phyloP scores from a whole-genome alignment of 2,888 invertebrate species.

The Dyspetes luteomarginatus region DNA sequence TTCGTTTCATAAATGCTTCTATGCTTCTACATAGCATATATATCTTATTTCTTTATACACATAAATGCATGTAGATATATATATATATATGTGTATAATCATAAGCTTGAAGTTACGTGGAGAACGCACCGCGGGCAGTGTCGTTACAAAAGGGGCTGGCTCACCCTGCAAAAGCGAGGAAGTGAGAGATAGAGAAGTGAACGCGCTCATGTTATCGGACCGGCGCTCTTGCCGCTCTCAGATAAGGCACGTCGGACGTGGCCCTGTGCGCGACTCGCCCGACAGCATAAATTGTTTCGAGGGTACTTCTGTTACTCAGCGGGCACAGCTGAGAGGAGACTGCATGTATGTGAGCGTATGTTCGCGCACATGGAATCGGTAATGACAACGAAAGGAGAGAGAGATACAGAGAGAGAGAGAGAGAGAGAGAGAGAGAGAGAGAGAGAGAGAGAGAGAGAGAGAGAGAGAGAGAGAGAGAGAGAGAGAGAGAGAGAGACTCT shows the following conservation, averaged over 20 bases:
- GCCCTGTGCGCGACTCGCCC: constrained; percentile 67
- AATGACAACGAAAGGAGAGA: no score
- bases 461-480: no score
- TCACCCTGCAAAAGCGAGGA: constrained; percentile 40
- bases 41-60: constrained; percentile 47
- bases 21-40: constrained; percentile 38
- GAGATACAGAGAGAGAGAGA: no score
- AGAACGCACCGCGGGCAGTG: background rate
- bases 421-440: no score
- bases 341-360: background rate
- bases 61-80: background rate
- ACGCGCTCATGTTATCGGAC: constrained; percentile 74
- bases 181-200: constrained; percentile 58
- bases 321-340: background rate
- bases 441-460: no score
- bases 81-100: background rate
- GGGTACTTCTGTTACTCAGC: constrained; percentile 71
- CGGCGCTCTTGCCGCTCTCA: constrained; percentile 63
- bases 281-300: constrained; percentile 79
- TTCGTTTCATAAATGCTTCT: constrained; percentile 28
- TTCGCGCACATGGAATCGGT: constrained; percentile 7
- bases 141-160: constrained; percentile 14
- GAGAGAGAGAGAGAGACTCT: no score
- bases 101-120: background rate
- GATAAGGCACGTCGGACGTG: constrained; percentile 80